Base-by-base conservation (phyloP, 2,888 invertebrate species). In the Caenorhabditis drosophilae region DNA sequence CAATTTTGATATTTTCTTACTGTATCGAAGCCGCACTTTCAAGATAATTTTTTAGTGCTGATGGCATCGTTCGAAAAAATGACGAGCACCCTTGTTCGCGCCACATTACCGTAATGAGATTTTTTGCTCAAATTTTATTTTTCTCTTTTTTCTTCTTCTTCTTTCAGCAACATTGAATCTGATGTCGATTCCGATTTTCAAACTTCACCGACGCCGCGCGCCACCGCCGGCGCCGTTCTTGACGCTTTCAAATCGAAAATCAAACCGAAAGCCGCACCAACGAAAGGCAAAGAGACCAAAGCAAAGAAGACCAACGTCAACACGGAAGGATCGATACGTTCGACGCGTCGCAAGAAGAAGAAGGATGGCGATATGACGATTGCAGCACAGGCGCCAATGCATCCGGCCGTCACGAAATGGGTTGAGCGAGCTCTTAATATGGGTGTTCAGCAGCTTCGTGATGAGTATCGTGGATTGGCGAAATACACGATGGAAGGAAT, bases 381-480 rank as follows among this genome's bases (percentile, higher is more conserved):
- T 25, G 16, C 6, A 23, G 26, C 40, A 16, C 15, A 48, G 6
- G 18, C 7, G 20, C 55, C 45, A 34, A 35, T 47, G 7, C 56
- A 63, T 53, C 64, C 64, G 7, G 38, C 53, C 25, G 64, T 64
- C 4, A 51, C 48, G 23, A 34, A 49, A 34, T 64, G 58, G 58
- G 62, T 67, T 4, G 41, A 56, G 18, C 50, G 73, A 20, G 66
- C 73, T 0, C 49, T 77, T 44, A 67, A 71, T 38, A 63, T 57
- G 48, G 77, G 77, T n/a, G 69, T 77, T 0, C 47, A 44, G 11
- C 62, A 52, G 1, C 64, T 76, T 9, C 52, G 64, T 4, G 71
- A 69, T 18, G 77, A 77, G 45, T 77, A 73, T 54, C 56, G 63
- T 7, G 62, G 49, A 40, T 49, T 77, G 51, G 69, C 70, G 15